A percentile compares a stretch with the other conserved stretches of the same genome.
Conservation (phyloP, 1,140 invertebrate genomes). For the Archivesica marissinica region DNA sequence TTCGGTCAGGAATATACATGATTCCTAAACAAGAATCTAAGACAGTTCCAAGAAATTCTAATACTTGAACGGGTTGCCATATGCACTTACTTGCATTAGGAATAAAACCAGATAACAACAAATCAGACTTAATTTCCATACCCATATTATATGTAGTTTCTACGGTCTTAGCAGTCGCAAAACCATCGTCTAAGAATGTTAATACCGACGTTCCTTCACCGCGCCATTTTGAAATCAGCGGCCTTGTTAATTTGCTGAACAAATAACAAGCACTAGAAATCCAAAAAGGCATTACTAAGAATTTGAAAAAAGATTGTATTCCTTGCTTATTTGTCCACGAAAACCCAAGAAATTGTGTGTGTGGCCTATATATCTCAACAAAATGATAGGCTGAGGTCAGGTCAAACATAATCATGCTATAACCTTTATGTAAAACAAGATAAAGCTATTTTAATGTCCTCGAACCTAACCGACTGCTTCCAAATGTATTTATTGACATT, state of each 20-base stretch:
- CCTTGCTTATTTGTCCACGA: slow-evolving; percentile 12
- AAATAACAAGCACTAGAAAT: slow-evolving; percentile 38
- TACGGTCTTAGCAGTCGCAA: background rate
- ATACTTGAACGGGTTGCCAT: slow-evolving; percentile 35
- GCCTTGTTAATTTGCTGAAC: slow-evolving; percentile 37
- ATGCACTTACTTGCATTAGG: slow-evolving; percentile 57
- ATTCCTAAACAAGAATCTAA: slow-evolving; percentile 37
- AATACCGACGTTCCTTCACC: background rate
- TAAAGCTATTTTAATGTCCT: slow-evolving; percentile 22
- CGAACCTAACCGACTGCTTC: slow-evolving; percentile 48
- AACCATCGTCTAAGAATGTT: slow-evolving; percentile 43
- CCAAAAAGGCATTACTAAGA: slow-evolving; percentile 38
- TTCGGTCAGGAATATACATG: slow-evolving; percentile 48
- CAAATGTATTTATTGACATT: slow-evolving; percentile 26
- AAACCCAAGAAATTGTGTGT: slow-evolving; percentile 30
- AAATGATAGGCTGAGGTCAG: slow-evolving; percentile 43
- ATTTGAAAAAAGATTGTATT: slow-evolving; percentile 3
- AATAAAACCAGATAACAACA: slow-evolving; percentile 57
- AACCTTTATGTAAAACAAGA: slow-evolving; percentile 21
- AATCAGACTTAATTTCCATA: slow-evolving; percentile 27
- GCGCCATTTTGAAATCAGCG: slow-evolving; percentile 35
- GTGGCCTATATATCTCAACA: slow-evolving; percentile 30
- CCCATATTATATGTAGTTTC: background rate
- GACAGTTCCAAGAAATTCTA: slow-evolving; percentile 52
- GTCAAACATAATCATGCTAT: slow-evolving; percentile 28